Conservation (phyloP, 2,113 vertebrate genomes). For the Tragulus kanchil region DNA sequence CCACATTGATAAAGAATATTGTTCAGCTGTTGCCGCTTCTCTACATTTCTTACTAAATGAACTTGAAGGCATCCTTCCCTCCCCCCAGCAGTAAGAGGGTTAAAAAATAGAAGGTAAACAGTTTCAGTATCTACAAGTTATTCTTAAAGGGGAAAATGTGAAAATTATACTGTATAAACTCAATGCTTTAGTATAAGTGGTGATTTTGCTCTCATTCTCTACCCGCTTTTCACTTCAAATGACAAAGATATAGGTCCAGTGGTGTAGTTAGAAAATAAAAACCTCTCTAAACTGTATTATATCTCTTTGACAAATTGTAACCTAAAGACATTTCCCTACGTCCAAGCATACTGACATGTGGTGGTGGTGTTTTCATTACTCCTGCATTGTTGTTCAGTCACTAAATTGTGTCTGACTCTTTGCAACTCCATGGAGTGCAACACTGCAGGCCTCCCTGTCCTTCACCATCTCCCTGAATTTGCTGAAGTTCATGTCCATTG, state of each 20-base stretch:
- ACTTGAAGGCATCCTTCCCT: constrained; percentile 47
- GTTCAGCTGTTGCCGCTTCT: constrained; percentile 70
- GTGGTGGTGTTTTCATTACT: not conserved
- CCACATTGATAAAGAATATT: constrained; percentile 75
- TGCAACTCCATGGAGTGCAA: too few relatives aligned
- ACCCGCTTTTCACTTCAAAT: constrained; percentile 5
- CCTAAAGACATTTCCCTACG: not conserved
- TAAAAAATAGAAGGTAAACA: not conserved
- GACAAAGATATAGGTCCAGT: not conserved
- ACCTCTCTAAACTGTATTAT: not conserved
- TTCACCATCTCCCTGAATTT: too few relatives aligned
- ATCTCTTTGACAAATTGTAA: not conserved
- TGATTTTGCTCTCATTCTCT: constrained; percentile 31
- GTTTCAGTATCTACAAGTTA: not conserved
- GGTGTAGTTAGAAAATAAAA: not conserved
- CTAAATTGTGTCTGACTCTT: too few relatives aligned
- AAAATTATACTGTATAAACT: not conserved
- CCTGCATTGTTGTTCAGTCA: not conserved
- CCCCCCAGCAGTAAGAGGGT: constrained; percentile 57
- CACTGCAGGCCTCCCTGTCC: too few relatives aligned
- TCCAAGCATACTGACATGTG: not conserved
- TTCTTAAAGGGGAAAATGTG: constrained; percentile 29
- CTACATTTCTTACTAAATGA: constrained; percentile 59
- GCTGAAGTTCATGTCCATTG: too few relatives aligned
- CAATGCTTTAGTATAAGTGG: not conserved